A percentile compares a stretch with the other conserved stretches of the same genome.
phyloP scores from a whole-genome alignment of 2,888 invertebrate genomes.

The Fragum fragum region DNA sequence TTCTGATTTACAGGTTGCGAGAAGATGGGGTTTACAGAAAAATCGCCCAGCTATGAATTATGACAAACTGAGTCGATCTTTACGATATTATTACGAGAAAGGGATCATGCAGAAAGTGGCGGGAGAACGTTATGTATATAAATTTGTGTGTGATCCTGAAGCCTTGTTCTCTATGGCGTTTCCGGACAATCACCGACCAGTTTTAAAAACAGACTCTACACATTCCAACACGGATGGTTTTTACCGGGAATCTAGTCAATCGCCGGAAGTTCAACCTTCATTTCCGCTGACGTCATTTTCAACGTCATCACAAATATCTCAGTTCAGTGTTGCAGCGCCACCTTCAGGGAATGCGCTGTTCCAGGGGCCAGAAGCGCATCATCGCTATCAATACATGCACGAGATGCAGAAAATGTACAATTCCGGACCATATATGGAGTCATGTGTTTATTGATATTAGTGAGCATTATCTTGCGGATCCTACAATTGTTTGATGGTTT shows the following conservation, averaged over 20 bases:
- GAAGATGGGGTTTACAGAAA: constrained; percentile 98
- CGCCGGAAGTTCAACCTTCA: constrained; percentile 65
- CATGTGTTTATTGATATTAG: constrained; percentile 76
- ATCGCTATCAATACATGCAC: constrained; percentile 80
- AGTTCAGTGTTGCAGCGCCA: constrained; percentile 66
- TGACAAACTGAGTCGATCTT: constrained; percentile 96
- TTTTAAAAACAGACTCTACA: constrained; percentile 80
- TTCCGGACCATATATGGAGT: constrained; percentile 81
- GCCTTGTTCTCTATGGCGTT: constrained; percentile 86
- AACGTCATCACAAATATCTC: constrained; percentile 54
- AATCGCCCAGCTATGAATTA: constrained; percentile 99
- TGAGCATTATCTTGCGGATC: too few relatives aligned
- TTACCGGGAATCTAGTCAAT: constrained; percentile 69
- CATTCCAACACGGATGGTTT: constrained; percentile 63
- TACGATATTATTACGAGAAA: constrained; percentile 98
- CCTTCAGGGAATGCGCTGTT: constrained; percentile 59
- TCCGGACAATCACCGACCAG: constrained; percentile 82
- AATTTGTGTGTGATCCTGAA: constrained; percentile 97
- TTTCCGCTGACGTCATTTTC: constrained; percentile 67
- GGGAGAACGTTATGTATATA: constrained; percentile 98
- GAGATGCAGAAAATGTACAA: constrained; percentile 82
- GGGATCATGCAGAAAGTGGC: constrained; percentile 99
- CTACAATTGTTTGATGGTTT: too few relatives aligned
- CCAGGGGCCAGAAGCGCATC: constrained; percentile 66
- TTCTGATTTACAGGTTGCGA: constrained; percentile 91